Base-by-base conservation (phyloP, 2,888 invertebrate species). In the Ophion costatus region DNA sequence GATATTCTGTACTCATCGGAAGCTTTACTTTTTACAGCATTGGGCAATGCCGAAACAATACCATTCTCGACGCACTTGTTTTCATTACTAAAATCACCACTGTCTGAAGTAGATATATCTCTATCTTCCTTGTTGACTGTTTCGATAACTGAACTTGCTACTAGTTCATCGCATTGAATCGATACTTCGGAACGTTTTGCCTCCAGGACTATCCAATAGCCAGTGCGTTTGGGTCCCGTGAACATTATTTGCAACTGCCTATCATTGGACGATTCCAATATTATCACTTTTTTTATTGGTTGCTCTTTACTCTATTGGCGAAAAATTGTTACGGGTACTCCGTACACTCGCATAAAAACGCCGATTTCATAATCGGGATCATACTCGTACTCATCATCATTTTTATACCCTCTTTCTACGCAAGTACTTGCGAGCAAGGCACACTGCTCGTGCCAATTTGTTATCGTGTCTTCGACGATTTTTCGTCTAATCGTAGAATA, bases 181-280 rank as follows among this genome's bases (percentile, higher is more conserved):
- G 38, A 38, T 38, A 7, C 5, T 38, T 38, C 38, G 38, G 38
- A 6, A 56, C 6, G n/a, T 3, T n/a, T 14, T n/a, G 11, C n/a
- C 14, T 56, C 56, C 3, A 56, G 56, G 14, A 56, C 69, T 1
- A 69, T 51, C 51, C 69, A 69, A 20, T 69, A 51, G 11, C 69
- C 69, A 22, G 17, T 56, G 3, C 69, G 69, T 45, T 45, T 42
- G 20, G 45, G 5, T 6, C 67, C 67, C 7, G 45, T 69, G 11
- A 69, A 69, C 67, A 69, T 69, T 56, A 56, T 56, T 17, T 56
- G 4, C n/a, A 56, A 56, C 2, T n/a, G 11, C n/a, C n/a, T 11
- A 17, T 56, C n/a, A 56, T 56, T n/a, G 3, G 17, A 17, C 10
- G 4, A 4, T 56, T 56, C 56, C 9, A 56, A 56, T 17, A 3